Base-by-base conservation (phyloP, 2,888 invertebrate species). In the Spicauda simplicius region DNA sequence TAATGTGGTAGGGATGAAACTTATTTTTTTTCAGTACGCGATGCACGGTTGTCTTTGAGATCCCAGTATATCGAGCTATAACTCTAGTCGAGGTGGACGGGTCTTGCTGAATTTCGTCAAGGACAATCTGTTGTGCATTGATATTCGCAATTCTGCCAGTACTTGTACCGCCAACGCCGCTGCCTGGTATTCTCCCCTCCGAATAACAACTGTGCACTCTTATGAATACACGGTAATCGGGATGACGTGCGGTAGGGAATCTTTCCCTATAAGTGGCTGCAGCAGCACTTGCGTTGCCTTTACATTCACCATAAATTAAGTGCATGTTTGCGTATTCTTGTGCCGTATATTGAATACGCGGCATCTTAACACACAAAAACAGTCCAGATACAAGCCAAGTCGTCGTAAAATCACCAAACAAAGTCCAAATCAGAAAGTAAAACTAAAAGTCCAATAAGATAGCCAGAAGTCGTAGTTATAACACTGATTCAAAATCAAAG, bases 211-310 rank as follows among this genome's bases (percentile, higher is more conserved):
- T 25, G 69, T 73, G 73, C 64, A 71, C 69, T 72, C 70, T 72
- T 12, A 52, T 55, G 56, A 74, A 73, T 10, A 74, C 73, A n/a
- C 72, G 70, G 66, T 73, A 67, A 69, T 73, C 72, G 14, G 73
- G 73, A 50, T 72, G 67, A 19, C 70, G 70, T 41, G 55, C 70
- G 59, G 73, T 74, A 57, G 73, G 72, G 64, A 74, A 76, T 55
- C 72, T 76, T 69, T 72, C 73, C 7, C 71, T 72, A 73, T 74
- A 74, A 33, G 72, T 58, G 72, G 70, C 64, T 53, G 71, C 71
- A 54, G 74, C 74, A 37, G 62, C 62, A 62, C 62, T 62, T 41
- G 69, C 69, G 50, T 64, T 69, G 64, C 64, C 11, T 55, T 30
- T 59, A 33, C 64, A 69, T 55, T 69, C 69, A 41, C 69, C 69